Evolutionary conservation across 2,113 vertebrate species (phyloP).

Genomic region (Boulengeromyrus knoepffleri): DNA sequence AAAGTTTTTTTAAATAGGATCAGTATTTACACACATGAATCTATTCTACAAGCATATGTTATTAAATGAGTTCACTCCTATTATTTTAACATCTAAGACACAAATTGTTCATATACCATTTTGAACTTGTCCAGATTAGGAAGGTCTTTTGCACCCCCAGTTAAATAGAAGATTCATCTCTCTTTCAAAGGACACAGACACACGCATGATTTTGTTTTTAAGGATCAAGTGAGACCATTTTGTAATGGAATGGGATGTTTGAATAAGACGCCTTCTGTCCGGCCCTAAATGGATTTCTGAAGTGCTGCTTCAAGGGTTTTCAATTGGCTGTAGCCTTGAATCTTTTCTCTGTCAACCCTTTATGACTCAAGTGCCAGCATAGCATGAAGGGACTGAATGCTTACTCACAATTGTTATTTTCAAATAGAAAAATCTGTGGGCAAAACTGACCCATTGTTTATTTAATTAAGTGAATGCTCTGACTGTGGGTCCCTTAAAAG

Average conservation of each 20-base stretch:
- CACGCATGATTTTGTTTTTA: slow-evolving; percentile 52
- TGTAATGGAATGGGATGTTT: slow-evolving; percentile 62
- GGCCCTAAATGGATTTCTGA: slow-evolving; percentile 59
- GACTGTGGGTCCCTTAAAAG: slow-evolving; percentile 64
- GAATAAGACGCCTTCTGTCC: slow-evolving; percentile 64
- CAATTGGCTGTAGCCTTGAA: slow-evolving; percentile 66
- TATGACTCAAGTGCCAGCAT: slow-evolving; percentile 72
- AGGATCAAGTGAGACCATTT: slow-evolving; percentile 50
- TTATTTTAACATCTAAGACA: slow-evolving; percentile 37
- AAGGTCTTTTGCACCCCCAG: slow-evolving; percentile 55
- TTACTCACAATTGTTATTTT: slow-evolving; percentile 44
- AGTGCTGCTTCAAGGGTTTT: slow-evolving; percentile 58
- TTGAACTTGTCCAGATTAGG: slow-evolving; percentile 51
- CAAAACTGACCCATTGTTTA: slow-evolving; percentile 64
- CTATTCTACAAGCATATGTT: not conserved
- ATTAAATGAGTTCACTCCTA: not conserved
- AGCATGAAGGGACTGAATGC: slow-evolving; percentile 68
- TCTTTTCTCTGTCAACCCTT: slow-evolving; percentile 63
- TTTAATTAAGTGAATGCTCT: slow-evolving; percentile 72
- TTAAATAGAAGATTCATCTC: slow-evolving; percentile 48
- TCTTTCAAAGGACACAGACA: slow-evolving; percentile 55
- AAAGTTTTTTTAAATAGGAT: not conserved
- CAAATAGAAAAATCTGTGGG: slow-evolving; percentile 68
- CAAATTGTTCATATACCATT: slow-evolving; percentile 45
- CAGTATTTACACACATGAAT: not conserved